phyloP scores from a whole-genome alignment of 2,888 invertebrate species.

The Chrysodeixis includens region DNA sequence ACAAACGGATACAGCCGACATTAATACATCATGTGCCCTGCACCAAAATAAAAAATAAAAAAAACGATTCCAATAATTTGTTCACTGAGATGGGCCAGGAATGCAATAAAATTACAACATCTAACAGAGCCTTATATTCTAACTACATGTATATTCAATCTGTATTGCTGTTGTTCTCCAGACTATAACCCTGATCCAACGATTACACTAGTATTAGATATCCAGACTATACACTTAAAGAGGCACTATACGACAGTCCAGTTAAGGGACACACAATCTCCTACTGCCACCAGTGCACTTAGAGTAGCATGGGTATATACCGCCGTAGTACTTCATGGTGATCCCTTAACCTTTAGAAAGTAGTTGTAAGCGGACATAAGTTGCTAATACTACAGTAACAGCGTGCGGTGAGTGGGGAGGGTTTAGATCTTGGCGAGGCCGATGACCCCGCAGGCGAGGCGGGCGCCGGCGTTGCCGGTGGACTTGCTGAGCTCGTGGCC shows the following conservation, averaged over 20 bases:
- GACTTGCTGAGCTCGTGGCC: constrained; percentile 97
- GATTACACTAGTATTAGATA: constrained; percentile 37
- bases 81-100: constrained; percentile 64
- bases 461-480: constrained; percentile 98
- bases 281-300: constrained; percentile 20
- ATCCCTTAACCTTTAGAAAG: constrained; percentile 13
- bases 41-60: constrained; percentile 68
- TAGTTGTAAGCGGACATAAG: constrained; percentile 22
- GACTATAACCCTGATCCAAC: constrained; percentile 27
- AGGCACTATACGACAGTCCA: constrained; percentile 24
- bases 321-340: not conserved
- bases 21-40: constrained; percentile 63
- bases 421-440: constrained; percentile 89
- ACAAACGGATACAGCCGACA: constrained; percentile 62
- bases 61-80: constrained; percentile 60
- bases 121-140: constrained; percentile 59
- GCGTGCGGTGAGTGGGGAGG: constrained; percentile 8
- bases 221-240: constrained; percentile 28
- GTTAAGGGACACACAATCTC: constrained; percentile 6
- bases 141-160: constrained; percentile 23
- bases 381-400: constrained; percentile 41
- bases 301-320: not conserved
- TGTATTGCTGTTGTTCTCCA: constrained; percentile 15
- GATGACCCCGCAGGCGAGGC: constrained; percentile 96
- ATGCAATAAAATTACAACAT: constrained; percentile 62